Conservation (phyloP, 2,888 invertebrate species). For the Andrena chrysosceles region DNA sequence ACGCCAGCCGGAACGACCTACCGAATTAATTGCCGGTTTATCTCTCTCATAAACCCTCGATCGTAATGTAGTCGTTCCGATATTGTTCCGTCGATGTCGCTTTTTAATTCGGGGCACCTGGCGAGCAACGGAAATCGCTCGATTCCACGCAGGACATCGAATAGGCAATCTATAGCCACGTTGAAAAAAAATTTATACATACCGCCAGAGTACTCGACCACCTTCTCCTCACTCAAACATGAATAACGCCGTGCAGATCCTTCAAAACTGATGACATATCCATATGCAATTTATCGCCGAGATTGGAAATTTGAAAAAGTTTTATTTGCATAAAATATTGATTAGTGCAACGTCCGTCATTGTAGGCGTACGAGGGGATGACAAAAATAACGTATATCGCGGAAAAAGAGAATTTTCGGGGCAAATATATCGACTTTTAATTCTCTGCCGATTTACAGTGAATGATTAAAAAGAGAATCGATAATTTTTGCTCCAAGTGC, state of each 20-base stretch:
- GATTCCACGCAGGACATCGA: not conserved
- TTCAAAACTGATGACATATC: not conserved
- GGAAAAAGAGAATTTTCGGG: not conserved
- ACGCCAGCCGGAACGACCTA: constrained; percentile 43
- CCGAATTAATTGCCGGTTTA: constrained; percentile 58
- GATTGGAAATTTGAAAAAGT: not conserved
- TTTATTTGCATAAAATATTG: not conserved
- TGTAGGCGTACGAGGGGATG: not conserved
- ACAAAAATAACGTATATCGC: not conserved
- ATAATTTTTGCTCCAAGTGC: not conserved
- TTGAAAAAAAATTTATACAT: too few relatives aligned
- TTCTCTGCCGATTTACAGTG: not conserved
- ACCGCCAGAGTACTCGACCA: not conserved
- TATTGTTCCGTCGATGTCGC: not conserved
- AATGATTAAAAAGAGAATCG: not conserved
- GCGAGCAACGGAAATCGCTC: not conserved
- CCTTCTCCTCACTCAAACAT: not conserved
- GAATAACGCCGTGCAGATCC: not conserved
- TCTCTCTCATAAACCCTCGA: constrained; percentile 45
- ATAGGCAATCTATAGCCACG: not conserved
- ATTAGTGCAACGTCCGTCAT: not conserved
- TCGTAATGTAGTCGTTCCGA: constrained; percentile 9
- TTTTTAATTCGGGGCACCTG: not conserved
- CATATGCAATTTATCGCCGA: not conserved
- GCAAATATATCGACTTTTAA: not conserved